Evolutionary conservation across 2,113 vertebrate species (phyloP).

Genomic region (Mobula birostris): DNA sequence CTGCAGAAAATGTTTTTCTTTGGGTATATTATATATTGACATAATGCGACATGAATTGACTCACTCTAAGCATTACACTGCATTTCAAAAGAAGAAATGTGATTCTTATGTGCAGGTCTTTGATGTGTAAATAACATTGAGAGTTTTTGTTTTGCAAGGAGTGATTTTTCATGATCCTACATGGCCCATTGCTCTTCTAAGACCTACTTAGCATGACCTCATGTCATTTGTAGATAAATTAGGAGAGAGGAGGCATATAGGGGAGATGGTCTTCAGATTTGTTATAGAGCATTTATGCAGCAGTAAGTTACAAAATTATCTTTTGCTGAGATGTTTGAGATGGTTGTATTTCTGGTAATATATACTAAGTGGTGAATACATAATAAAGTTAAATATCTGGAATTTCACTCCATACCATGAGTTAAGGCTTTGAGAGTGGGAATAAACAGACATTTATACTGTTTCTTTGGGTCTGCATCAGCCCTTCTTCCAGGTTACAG

Average conservation of each 20-base stretch:
- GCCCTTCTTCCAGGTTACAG: background rate
- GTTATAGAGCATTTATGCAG: conserved; percentile 1
- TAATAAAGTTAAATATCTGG: conserved; percentile 10
- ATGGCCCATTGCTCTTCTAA: conserved; percentile 38
- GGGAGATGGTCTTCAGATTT: conserved; percentile 22
- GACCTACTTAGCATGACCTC: conserved; percentile 36
- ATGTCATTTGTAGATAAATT: conserved; percentile 35
- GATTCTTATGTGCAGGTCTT: conserved; percentile 34
- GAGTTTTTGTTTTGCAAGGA: conserved; percentile 36
- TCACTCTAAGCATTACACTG: conserved; percentile 32
- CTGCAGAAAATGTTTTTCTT: conserved; percentile 37
- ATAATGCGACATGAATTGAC: conserved; percentile 37
- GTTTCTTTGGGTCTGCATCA: background rate
- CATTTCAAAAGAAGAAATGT: conserved; percentile 38
- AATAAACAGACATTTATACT: background rate
- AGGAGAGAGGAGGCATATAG: conserved; percentile 16
- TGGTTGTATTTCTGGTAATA: background rate
- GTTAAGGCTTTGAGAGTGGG: background rate
- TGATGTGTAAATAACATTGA: conserved; percentile 38
- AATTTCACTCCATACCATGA: background rate
- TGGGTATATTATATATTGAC: conserved; percentile 37
- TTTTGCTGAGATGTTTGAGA: conserved; percentile 1
- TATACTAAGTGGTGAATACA: background rate
- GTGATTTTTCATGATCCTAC: conserved; percentile 37
- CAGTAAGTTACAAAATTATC: background rate